Base-by-base conservation (phyloP, 1,140 invertebrate species). In the Orius insidiosus region DNA sequence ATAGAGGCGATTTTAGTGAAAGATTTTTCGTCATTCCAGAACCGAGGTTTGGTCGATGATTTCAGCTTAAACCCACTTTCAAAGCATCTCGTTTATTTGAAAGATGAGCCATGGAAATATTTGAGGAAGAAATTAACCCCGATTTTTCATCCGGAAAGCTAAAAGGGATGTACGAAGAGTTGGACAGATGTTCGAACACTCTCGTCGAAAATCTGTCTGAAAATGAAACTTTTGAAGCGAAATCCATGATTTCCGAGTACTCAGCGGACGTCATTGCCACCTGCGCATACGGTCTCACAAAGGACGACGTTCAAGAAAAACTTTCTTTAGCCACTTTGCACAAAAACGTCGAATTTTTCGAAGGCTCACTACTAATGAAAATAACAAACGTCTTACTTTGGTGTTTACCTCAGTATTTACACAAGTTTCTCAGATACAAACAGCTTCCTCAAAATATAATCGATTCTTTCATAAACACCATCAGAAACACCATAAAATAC, bases 1-100 rank as follows among this genome's bases (percentile, higher is more conserved):
- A 63, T 76, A 0, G 75, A 75, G 53, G 56, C 63, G n/a, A 63
- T 79, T 2, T 46, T 77, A n/a, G 63, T 72, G 2, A 73, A 70
- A 53, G 71, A 76, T 52, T 75, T 75, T 34, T 54, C 61, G 19
- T 52, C 61, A 19, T 75, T 75, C 31, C 49, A 59, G 19, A 65
- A 71, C 51, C 66, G 68, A 5, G 64, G 63, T 0, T 37, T 64
- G 0, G 56, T 58, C 33, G 59, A 62, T 14, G 65, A 69, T 47
- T 61, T 63, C 8, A 55, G 64, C 33, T 58, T 57, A 10, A 64
- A 72, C 55, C 69, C 68, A 0, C 42, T 56, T 14, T 43, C 46
- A 5, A 35, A 31, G 5, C 42, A 65, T 52, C 31, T 68, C 6
- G 65, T 68, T 24, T 37, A 63, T 35, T 41, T 59, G 0, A 56